Conservation (phyloP, 1,140 invertebrate genomes). For the Colletes gigas region DNA sequence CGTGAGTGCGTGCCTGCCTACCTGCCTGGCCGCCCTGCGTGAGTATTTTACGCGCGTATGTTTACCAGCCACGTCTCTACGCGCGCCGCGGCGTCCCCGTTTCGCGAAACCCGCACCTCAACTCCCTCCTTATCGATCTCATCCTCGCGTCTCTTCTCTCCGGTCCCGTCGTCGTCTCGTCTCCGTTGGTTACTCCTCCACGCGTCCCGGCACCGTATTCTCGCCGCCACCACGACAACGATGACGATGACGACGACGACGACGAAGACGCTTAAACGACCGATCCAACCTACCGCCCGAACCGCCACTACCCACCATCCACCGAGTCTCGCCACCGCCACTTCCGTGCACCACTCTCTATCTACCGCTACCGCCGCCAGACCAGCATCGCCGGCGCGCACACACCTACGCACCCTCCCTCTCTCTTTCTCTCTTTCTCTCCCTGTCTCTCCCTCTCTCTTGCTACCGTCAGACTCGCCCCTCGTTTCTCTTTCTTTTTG, state of each 20-base stretch:
- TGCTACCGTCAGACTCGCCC: background rate
- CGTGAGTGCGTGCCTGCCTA: background rate
- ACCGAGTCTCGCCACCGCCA: conserved; percentile 57
- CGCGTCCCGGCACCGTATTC: background rate
- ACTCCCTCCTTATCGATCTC: conserved; percentile 55
- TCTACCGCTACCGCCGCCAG: conserved; percentile 34
- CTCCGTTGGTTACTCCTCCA: background rate
- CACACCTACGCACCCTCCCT: conserved; percentile 43
- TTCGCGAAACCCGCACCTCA: conserved; percentile 44
- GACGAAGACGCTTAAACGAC: conserved; percentile 41
- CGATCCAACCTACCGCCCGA: conserved; percentile 53
- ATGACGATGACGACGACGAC: conserved; percentile 32
- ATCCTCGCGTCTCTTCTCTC: conserved; percentile 53
- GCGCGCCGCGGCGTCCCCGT: conserved; percentile 42
- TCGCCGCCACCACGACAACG: background rate
- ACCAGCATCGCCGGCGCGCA: conserved; percentile 49
- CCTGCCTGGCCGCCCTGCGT: background rate
- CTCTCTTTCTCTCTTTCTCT: conserved; percentile 23
- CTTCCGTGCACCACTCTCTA: conserved; percentile 51
- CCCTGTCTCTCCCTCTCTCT: conserved; percentile 11
- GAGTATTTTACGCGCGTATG: conserved; percentile 39
- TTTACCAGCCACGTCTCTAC: conserved; percentile 34
- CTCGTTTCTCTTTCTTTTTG: conserved; percentile 8
- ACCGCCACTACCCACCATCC: conserved; percentile 61
- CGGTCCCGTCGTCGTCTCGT: conserved; percentile 31